Evolutionary conservation across 2,888 invertebrate genomes (phyloP).

Genomic region (Macaria notata): DNA sequence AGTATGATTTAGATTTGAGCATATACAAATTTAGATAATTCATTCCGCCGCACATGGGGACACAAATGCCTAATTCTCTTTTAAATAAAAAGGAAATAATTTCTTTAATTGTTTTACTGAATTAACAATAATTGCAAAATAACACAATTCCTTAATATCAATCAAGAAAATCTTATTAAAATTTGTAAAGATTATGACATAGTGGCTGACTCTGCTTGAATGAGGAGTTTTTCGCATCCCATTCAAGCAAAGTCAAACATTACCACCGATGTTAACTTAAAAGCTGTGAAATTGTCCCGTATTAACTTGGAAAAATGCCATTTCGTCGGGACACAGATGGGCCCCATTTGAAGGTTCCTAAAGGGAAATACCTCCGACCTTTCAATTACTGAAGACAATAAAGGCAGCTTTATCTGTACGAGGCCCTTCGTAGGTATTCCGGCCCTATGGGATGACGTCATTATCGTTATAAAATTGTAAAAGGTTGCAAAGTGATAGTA

Average conservation of each 20-base stretch:
- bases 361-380: slow-evolving; percentile 64
- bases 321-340: slow-evolving; percentile 60
- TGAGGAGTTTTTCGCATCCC: too few species aligned
- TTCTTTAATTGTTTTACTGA: slow-evolving; percentile 15
- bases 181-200: too few species aligned
- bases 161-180: slow-evolving; percentile 12
- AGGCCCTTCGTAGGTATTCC: slow-evolving; percentile 36
- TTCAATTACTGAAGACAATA: slow-evolving; percentile 78
- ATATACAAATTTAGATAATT: slow-evolving; percentile 23
- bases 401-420: slow-evolving; percentile 66
- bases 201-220: too few species aligned
- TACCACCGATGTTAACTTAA: slow-evolving; percentile 30
- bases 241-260: neutral
- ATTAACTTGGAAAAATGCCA: slow-evolving; percentile 55
- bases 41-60: slow-evolving; percentile 34
- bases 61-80: slow-evolving; percentile 34
- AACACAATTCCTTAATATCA: slow-evolving; percentile 1
- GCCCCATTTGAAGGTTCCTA: slow-evolving; percentile 61
- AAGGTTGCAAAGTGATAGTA: slow-evolving; percentile 18
- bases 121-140: too few species aligned
- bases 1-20: slow-evolving; percentile 33
- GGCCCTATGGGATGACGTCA: slow-evolving; percentile 27
- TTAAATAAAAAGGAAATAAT: neutral
- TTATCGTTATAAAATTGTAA: slow-evolving; percentile 26
- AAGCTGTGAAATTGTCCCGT: slow-evolving; percentile 50